Evolutionary conservation across 2,888 invertebrate genomes (phyloP).

Genomic region (Belgica antarctica): DNA sequence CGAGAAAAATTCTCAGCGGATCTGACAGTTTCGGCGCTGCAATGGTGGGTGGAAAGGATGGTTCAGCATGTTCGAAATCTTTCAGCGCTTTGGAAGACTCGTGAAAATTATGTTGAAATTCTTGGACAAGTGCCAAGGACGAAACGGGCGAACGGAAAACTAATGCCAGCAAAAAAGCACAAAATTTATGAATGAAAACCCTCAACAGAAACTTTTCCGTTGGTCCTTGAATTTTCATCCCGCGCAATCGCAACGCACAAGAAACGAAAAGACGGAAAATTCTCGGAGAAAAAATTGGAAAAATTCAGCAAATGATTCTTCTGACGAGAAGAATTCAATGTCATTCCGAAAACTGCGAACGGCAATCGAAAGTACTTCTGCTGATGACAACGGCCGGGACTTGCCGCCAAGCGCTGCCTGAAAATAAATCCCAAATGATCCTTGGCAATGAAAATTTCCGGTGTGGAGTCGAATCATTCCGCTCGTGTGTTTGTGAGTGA

Average conservation of each 20-base stretch:
- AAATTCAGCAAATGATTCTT: neutral
- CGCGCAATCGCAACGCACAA: constrained; percentile 20
- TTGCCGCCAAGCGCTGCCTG: too few relatives aligned
- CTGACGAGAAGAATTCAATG: neutral
- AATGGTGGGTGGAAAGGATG: too few relatives aligned
- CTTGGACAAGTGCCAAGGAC: neutral
- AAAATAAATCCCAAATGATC: neutral
- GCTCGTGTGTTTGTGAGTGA: neutral
- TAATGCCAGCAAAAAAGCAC: neutral
- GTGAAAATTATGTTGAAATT: neutral
- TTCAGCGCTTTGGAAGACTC: neutral
- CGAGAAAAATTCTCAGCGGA: neutral
- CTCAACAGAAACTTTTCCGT: neutral
- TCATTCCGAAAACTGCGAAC: neutral
- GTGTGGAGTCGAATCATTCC: neutral
- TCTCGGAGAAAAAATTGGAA: neutral
- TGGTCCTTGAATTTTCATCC: constrained; percentile 24
- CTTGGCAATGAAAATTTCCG: constrained; percentile 34
- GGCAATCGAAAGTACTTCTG: neutral
- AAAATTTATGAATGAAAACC: constrained; percentile 31
- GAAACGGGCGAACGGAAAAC: neutral
- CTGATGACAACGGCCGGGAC: too few relatives aligned
- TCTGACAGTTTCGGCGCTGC: too few relatives aligned
- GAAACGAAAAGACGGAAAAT: neutral
- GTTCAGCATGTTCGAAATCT: neutral